phyloP scores from a whole-genome alignment of 1,140 invertebrate species.

The Drusus annulatus region DNA sequence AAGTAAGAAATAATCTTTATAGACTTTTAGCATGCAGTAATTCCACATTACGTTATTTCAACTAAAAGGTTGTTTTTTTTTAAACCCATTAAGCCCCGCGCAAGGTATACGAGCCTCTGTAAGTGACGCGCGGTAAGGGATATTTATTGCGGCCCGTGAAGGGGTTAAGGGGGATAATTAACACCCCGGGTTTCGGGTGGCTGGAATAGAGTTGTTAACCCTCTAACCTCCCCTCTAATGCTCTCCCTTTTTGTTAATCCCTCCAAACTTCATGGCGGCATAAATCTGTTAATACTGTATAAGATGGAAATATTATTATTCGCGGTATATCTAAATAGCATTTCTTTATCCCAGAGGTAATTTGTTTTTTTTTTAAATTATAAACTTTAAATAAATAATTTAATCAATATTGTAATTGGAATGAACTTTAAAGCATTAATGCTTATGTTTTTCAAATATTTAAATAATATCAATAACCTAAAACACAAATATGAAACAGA shows the following conservation, averaged over 20 bases:
- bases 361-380: no score
- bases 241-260: conserved; percentile 38
- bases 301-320: not conserved
- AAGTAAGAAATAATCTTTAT: conserved; percentile 20
- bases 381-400: no score
- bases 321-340: no score
- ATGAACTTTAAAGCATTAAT: no score
- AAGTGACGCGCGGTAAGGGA: conserved; percentile 50
- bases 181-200: conserved; percentile 31
- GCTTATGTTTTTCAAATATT: no score
- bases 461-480: no score
- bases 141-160: conserved; percentile 51
- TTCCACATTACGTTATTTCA: conserved; percentile 37
- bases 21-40: conserved; percentile 41
- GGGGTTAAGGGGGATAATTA: conserved; percentile 51
- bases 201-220: conserved; percentile 42
- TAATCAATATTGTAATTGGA: no score
- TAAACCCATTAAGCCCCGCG: conserved; percentile 31
- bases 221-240: conserved; percentile 25
- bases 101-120: conserved; percentile 31
- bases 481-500: no score
- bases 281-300: not conserved
- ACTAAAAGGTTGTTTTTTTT: conserved; percentile 41
- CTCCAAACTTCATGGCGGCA: not conserved
- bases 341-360: no score